Evolutionary conservation across 2,888 invertebrate genomes (phyloP).

Genomic region (Teleiodes luculella): DNA sequence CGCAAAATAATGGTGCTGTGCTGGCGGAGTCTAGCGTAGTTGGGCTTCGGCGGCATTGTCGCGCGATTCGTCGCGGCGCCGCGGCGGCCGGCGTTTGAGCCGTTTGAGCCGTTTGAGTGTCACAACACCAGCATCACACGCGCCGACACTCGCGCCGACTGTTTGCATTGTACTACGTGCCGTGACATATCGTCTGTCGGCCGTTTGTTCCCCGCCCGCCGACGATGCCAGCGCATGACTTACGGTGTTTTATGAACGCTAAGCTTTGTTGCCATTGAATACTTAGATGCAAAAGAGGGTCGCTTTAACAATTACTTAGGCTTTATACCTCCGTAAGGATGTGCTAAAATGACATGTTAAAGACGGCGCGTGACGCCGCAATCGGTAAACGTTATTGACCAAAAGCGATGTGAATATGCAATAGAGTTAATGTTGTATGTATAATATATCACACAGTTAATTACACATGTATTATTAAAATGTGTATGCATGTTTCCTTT

Average conservation of each 20-base stretch:
- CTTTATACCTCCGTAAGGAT: conserved; percentile 38
- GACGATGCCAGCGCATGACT: conserved; percentile 42
- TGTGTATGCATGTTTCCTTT: too few species aligned
- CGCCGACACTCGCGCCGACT: conserved; percentile 71
- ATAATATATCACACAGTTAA: not conserved
- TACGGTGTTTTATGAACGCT: conserved; percentile 51
- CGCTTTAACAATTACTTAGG: conserved; percentile 57
- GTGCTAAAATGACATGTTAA: conserved; percentile 1
- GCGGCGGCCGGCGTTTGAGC: conserved; percentile 37
- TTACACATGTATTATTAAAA: too few species aligned
- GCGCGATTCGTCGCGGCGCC: conserved; percentile 67
- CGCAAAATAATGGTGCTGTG: not conserved
- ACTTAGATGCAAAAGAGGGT: conserved; percentile 46
- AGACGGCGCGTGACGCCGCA: conserved; percentile 42
- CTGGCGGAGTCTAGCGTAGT: too few species aligned
- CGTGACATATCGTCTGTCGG: conserved; percentile 71
- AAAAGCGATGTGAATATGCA: not conserved
- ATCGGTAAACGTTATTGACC: conserved; percentile 32
- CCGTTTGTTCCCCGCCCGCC: conserved; percentile 36
- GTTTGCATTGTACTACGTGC: conserved; percentile 76
- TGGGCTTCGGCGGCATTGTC: conserved; percentile 49
- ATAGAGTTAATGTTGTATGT: not conserved
- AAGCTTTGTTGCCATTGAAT: conserved; percentile 56
- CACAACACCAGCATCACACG: conserved; percentile 59
- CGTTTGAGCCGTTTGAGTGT: conserved; percentile 50